Evolutionary conservation across 1,140 invertebrate genomes (phyloP), one percentile per base, ranked within the genome.

Genomic region (Hyles vespertilio): DNA sequence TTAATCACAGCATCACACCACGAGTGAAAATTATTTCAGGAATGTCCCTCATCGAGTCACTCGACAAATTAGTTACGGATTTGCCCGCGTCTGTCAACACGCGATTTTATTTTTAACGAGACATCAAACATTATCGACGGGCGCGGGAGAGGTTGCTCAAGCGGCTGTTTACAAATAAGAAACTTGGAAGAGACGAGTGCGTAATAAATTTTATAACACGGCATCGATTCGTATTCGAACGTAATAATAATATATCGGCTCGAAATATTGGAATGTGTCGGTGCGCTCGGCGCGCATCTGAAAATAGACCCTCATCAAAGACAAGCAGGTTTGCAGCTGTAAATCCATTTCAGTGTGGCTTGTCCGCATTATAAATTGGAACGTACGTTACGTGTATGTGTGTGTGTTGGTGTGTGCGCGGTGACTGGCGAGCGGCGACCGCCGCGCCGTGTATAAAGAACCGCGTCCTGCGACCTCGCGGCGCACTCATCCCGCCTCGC

Each of bases 271-370:
- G 79, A 81, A 88, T 87, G 85, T 84, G 81, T 79, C 80, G 72
- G 77, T 84, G 77, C 79, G 81, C 79, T 79, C 81, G 75, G 81
- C 76, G 67, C 80, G 74, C 71, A 69, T 83, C 84, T 79, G 67
- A 79, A 89, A 89, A 89, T 89, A 89, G 80, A 84, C 79, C 78
- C 83, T 87, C 86, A 89, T 89, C 86, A 89, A 89, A 89, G 86
- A 87, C 86, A 82, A 86, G 79, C 84, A 89, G 86, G 83, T 85
- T 85, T 85, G 83, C 81, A 86, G 84, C 86, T 86, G 86, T 89
- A 89, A 89, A 87, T 87, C 84, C 81, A 85, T 86, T 87, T 89
- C 82, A 86, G 74, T 81, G 79, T 85, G 76, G 81, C 79, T 81
- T 82, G 81, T 86, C 81, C 74, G 81, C 76, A 79, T 85, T 89